A percentile compares a stretch with the other conserved stretches of the same genome.
phyloP scores from a whole-genome alignment of 2,888 invertebrate species.

The Barypeithes pellucidus region DNA sequence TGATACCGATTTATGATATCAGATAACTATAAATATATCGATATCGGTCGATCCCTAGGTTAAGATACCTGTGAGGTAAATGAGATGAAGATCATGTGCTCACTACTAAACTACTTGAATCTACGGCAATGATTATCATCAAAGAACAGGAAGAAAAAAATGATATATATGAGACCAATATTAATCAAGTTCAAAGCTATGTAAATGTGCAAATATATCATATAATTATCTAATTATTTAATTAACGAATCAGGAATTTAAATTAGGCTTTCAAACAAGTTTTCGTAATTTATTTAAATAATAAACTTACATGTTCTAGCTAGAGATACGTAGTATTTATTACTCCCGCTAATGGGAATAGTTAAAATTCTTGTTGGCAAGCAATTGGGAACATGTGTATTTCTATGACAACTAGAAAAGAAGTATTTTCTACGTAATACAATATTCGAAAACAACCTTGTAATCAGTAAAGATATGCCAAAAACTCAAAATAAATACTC shows the following conservation, averaged over 20 bases:
- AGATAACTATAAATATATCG: too few species aligned
- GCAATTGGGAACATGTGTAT: too few species aligned
- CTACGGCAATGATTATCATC: not conserved
- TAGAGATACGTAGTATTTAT: slow-evolving; percentile 8
- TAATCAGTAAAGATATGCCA: too few species aligned
- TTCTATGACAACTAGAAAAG: too few species aligned
- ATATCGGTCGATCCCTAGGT: too few species aligned
- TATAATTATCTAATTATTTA: slow-evolving; percentile 9
- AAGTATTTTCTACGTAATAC: too few species aligned
- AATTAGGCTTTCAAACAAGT: slow-evolving; percentile 9
- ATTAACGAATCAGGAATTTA: slow-evolving; percentile 9
- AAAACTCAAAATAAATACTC: too few species aligned
- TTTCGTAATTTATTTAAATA: not conserved
- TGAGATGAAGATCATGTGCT: too few species aligned
- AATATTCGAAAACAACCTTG: too few species aligned
- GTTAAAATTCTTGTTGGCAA: slow-evolving; percentile 11
- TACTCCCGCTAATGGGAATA: slow-evolving; percentile 23
- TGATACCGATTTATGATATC: too few species aligned
- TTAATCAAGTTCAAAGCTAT: not conserved
- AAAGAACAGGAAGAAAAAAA: not conserved
- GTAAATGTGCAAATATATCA: slow-evolving; percentile 2
- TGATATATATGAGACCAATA: not conserved
- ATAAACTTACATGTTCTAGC: not conserved
- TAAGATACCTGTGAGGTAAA: too few species aligned
- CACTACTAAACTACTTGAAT: too few species aligned